These are phyloP conservation scores for Phyllopteryx taeniolatus DNA, from an alignment of 2,113 vertebrate genomes.

Conservation along the genomic window DNA sequence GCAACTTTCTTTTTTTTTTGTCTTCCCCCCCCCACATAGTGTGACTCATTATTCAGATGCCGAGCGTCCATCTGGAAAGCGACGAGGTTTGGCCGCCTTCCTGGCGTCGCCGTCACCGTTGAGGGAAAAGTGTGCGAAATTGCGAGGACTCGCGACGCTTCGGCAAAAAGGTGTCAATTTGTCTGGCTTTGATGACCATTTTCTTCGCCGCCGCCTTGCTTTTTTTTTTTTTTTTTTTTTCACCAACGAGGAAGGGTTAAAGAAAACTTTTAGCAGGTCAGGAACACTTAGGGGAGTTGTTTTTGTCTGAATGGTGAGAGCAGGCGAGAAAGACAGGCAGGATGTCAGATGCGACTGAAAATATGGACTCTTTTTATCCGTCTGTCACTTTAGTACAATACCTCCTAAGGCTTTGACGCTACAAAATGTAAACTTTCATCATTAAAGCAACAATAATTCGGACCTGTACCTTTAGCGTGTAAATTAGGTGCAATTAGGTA, in stretches of 20 bases:
- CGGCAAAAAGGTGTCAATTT: conserved; percentile 73
- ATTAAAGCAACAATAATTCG: no score
- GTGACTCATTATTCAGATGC: conserved; percentile 74
- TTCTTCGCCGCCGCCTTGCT: conserved; percentile 57
- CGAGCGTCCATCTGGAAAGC: conserved; percentile 76
- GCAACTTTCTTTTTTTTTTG: conserved; percentile 58
- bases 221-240: conserved; percentile 9
- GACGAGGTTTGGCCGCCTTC: conserved; percentile 74
- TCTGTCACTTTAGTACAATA: background rate
- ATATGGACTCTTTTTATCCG: conserved; percentile 22
- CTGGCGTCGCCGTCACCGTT: conserved; percentile 68
- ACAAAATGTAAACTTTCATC: no score
- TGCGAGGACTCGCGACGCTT: conserved; percentile 72
- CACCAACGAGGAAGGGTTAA: conserved; percentile 53
- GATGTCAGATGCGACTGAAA: conserved; percentile 6
- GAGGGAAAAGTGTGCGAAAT: conserved; percentile 74
- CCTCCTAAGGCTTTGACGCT: background rate
- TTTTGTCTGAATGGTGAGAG: background rate
- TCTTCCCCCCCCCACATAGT: conserved; percentile 21
- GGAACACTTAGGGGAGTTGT: conserved; percentile 17
- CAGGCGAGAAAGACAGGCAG: background rate
- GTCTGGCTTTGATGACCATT: conserved; percentile 71
- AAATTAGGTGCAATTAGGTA: no score
- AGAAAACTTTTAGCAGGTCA: conserved; percentile 59
- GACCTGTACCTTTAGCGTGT: no score